phyloP scores from a whole-genome alignment of 2,888 invertebrate species.

The Sarcophaga caerulescens region DNA sequence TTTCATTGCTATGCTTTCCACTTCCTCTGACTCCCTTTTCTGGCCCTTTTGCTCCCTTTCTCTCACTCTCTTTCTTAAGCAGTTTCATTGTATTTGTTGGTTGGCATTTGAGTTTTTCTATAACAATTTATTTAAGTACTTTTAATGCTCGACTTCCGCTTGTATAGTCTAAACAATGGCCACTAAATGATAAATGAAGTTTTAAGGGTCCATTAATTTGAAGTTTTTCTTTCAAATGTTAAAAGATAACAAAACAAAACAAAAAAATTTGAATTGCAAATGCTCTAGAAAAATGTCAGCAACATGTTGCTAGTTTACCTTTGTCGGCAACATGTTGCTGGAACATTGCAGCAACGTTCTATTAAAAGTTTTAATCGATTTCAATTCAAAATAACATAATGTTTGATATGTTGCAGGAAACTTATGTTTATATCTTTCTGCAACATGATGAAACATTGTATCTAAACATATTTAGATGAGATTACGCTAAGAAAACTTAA shows the following conservation, averaged over 20 bases:
- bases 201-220: not conserved
- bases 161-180: conserved; percentile 12
- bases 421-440: too few species aligned
- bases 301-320: not conserved
- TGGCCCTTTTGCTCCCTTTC: not conserved
- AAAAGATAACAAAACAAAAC: conserved; percentile 1
- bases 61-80: not conserved
- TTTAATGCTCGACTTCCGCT: conserved; percentile 50
- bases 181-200: conserved; percentile 37
- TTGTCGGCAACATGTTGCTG: not conserved
- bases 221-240: not conserved
- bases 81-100: not conserved
- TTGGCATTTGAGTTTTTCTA: not conserved
- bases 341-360: not conserved
- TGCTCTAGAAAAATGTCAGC: not conserved
- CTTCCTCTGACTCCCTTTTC: conserved; percentile 4
- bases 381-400: too few species aligned
- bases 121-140: conserved; percentile 34
- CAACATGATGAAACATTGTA: too few species aligned
- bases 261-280: not conserved
- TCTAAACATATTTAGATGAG: too few species aligned
- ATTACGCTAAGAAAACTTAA: too few species aligned
- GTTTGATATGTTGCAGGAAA: too few species aligned
- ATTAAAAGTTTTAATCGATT: too few species aligned
- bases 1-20: conserved; percentile 8